Evolutionary conservation across 2,797 vertebrate species (phyloP), one percentile per base, ranked within the genome.

Genomic region (Garrulus glandarius): DNA sequence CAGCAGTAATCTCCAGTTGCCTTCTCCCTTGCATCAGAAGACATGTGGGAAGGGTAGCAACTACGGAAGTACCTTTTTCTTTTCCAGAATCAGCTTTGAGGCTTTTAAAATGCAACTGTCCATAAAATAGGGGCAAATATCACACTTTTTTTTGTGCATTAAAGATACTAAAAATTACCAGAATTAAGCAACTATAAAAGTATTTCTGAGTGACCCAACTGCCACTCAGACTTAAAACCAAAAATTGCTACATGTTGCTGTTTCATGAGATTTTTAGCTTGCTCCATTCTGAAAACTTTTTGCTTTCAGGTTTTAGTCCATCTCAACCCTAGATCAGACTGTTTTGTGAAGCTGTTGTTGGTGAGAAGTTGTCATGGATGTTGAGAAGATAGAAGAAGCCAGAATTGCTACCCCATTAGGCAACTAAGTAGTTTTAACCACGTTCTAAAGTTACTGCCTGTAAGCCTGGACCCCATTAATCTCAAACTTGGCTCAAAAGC

Each of bases 51-150:
- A 89, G 53, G 53, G 64, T 21, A 87, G 75, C 20, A 9, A 89
- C 86, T 60, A 87, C 59, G 67, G n/a, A 78, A 64, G 29, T 79
- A 70, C 37, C 86, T 15, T 34, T 84, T 93, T 87, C 68, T 94
- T 95, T 91, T 89, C 64, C 78, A 89, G 78, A 85, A 70, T 72
- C 43, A 52, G 70, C 37, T 93, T 86, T 87, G 27, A 93, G 34
- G 59, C 70, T 84, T 95, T 84, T 70, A 60, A 88, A 92, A 93
- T 34, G 29, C 36, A 59, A 56, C 68, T 70, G 78, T 75, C 68
- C 64, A 37, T 36, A 77, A 80, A 67, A 67, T 1, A 5, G 5
- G 86, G 61, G 27, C 74, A 39, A 84, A n/a, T 65, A 84, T 41
- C 65, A 93, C 80, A 83, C 43, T 24, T 20, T 26, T 61, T 70